phyloP scores from a whole-genome alignment of 1,140 invertebrate species.

The Delia radicum region DNA sequence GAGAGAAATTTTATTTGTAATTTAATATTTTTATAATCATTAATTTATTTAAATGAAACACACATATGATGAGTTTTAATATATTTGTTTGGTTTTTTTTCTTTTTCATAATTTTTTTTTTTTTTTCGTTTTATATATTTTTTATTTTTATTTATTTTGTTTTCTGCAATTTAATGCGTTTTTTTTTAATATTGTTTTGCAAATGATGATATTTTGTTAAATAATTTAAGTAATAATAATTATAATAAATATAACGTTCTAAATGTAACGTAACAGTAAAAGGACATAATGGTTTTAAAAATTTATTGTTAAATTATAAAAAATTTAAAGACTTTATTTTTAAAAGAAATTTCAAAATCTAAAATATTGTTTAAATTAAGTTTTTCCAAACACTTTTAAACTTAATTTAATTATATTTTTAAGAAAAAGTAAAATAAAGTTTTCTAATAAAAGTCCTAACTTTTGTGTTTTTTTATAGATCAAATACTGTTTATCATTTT shows the following conservation, averaged over 20 bases:
- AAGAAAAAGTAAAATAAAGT: too few relatives aligned
- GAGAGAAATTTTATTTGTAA: slow-evolving; percentile 2
- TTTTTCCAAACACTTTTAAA: too few relatives aligned
- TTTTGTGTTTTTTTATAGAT: too few relatives aligned
- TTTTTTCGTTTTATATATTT: background rate
- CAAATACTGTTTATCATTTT: too few relatives aligned
- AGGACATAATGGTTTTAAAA: too few relatives aligned
- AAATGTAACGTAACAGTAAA: background rate
- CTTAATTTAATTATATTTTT: background rate
- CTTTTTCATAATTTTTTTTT: background rate
- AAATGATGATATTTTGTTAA: background rate
- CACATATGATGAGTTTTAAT: slow-evolving; percentile 4
- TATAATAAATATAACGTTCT: background rate
- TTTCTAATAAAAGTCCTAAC: too few relatives aligned
- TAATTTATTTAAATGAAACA: background rate
- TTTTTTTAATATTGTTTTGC: background rate
- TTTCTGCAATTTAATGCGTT: background rate
- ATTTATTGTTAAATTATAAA: background rate
- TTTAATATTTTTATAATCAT: background rate
- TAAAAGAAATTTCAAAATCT: background rate
- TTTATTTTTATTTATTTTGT: background rate
- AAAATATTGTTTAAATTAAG: background rate
- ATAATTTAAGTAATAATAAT: background rate
- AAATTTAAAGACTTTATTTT: too few relatives aligned
- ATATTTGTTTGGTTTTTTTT: background rate